Evolutionary conservation across 2,888 invertebrate genomes (phyloP).

Genomic region (Sipha maydis): DNA sequence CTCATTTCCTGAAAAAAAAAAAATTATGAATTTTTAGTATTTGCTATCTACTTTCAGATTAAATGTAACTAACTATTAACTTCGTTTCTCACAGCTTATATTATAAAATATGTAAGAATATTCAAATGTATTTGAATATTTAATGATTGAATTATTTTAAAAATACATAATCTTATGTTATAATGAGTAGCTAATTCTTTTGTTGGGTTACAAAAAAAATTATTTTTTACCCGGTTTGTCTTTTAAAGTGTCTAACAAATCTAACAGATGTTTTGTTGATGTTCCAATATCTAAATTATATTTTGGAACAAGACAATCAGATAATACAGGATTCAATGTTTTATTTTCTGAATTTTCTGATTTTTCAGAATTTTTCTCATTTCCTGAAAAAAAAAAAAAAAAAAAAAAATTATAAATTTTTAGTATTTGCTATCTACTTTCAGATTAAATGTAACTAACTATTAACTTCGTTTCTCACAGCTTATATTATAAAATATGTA

Average conservation of each 20-base stretch:
- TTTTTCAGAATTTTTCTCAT: too few species aligned
- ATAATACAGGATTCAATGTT: background rate
- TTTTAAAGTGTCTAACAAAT: background rate
- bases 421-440: background rate
- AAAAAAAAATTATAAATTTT: background rate
- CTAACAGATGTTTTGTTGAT: background rate
- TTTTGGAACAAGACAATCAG: background rate
- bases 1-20: too few species aligned
- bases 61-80: background rate
- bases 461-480: background rate
- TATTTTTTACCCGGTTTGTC: background rate
- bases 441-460: background rate
- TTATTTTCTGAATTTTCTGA: too few species aligned
- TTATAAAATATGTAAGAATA: background rate
- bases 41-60: background rate
- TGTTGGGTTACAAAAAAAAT: too few species aligned
- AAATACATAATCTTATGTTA: background rate
- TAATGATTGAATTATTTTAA: background rate
- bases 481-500: background rate
- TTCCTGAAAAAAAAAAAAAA: too few species aligned
- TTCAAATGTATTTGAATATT: background rate
- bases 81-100: background rate
- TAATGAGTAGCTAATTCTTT: too few species aligned
- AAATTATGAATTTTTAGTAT: too few species aligned
- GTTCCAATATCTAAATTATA: background rate